phyloP scores from a whole-genome alignment of 2,888 invertebrate genomes.

The Platynereis dumerilii region DNA sequence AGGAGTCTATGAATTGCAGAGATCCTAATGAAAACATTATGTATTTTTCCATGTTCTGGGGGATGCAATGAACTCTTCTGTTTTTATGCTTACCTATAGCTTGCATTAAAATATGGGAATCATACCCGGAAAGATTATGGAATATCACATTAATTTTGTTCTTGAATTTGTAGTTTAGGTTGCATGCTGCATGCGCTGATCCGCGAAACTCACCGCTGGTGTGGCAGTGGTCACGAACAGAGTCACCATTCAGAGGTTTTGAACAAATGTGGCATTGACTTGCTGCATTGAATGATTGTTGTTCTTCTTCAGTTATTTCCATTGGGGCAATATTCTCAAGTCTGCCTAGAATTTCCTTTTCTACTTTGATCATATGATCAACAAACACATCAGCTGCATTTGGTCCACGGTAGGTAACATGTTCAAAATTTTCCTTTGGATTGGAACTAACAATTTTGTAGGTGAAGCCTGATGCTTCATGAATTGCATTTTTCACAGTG shows the following conservation, averaged over 20 bases:
- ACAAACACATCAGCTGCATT: not conserved
- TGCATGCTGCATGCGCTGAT: too few species aligned
- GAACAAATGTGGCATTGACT: too few species aligned
- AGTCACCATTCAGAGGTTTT: too few species aligned
- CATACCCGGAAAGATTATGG: not conserved
- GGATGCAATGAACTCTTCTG: constrained; percentile 29
- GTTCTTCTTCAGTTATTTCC: not conserved
- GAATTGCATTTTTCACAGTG: not conserved
- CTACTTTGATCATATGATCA: not conserved
- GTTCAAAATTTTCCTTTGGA: not conserved
- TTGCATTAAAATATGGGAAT: not conserved
- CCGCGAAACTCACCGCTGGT: too few species aligned
- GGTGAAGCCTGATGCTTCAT: not conserved
- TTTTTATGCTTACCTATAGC: not conserved
- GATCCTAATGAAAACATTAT: constrained; percentile 39
- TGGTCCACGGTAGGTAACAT: not conserved
- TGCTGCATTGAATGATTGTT: not conserved
- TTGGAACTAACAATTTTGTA: not conserved
- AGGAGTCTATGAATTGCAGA: constrained; percentile 20
- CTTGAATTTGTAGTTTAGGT: too few species aligned
- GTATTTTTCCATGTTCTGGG: constrained; percentile 40
- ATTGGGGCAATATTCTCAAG: not conserved
- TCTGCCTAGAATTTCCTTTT: not conserved
- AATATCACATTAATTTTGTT: too few species aligned
- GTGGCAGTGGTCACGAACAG: too few species aligned